These are phyloP conservation scores for Haplochromis vanheusdeni DNA, from an alignment of 2,113 vertebrate genomes.

Conservation along the genomic window DNA sequence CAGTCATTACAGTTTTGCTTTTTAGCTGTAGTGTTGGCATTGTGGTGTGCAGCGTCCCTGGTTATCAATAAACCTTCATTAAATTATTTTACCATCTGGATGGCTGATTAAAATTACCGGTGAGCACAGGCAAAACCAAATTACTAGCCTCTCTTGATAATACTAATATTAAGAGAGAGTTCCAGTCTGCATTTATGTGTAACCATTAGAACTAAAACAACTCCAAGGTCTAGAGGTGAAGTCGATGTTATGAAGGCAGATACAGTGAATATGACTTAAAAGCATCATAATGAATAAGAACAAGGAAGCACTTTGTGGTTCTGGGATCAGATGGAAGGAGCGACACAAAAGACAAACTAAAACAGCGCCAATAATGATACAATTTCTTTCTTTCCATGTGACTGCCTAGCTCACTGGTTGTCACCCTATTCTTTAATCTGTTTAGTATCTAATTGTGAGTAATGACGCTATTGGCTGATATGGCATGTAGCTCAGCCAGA, in stretches of 20 bases:
- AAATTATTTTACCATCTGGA: slow-evolving; percentile 56
- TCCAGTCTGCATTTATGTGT: not conserved
- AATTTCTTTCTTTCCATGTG: not conserved
- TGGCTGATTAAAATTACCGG: slow-evolving; percentile 14
- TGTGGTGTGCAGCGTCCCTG: not conserved
- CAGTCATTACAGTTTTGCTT: not conserved
- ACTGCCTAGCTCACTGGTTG: slow-evolving; percentile 15
- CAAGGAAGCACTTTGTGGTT: not conserved
- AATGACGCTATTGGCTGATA: slow-evolving; percentile 56
- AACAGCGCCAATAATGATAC: not conserved
- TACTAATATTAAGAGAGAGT: not conserved
- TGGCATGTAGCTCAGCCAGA: slow-evolving; percentile 39
- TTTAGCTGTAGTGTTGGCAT: not conserved
- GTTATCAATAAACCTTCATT: slow-evolving; percentile 31
- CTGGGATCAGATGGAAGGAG: not conserved
- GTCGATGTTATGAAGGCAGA: not conserved
- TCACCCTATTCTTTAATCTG: slow-evolving; percentile 55
- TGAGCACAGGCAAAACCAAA: slow-evolving; percentile 25
- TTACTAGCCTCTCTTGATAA: slow-evolving; percentile 6
- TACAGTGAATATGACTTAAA: not conserved
- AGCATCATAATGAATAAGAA: not conserved
- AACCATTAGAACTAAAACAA: slow-evolving; percentile 15
- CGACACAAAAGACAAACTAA: not conserved
- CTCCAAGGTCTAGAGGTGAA: not conserved
- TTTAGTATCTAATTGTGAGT: slow-evolving; percentile 64